phyloP scores from a whole-genome alignment of 2,797 vertebrate species.

The Bradypodion pumilum region DNA sequence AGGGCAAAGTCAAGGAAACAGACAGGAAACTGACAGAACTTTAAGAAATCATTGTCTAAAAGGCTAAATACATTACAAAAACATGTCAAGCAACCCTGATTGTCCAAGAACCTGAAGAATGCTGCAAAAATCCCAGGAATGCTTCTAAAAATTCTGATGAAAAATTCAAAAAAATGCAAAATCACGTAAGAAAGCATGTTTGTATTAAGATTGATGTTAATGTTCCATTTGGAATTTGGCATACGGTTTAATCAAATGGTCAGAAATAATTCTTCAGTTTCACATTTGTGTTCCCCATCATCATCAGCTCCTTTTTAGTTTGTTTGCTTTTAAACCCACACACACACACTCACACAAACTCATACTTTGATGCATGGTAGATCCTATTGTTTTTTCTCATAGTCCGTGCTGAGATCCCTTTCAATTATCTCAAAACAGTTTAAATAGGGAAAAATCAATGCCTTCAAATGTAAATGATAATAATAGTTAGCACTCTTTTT shows the following conservation, averaged over 20 bases:
- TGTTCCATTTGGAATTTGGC: background rate
- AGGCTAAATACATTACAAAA: too few relatives aligned
- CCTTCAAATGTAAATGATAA: conserved; percentile 19
- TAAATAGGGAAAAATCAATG: conserved; percentile 4
- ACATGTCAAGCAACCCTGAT: too few relatives aligned
- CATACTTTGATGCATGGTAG: background rate
- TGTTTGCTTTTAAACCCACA: background rate
- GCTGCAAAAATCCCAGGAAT: too few relatives aligned
- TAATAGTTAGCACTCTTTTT: conserved; percentile 23
- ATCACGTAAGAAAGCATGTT: too few relatives aligned
- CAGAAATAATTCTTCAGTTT: background rate
- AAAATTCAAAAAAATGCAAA: too few relatives aligned
- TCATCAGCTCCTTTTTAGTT: background rate
- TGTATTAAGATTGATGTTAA: background rate
- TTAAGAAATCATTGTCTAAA: too few relatives aligned
- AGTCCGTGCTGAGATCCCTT: background rate
- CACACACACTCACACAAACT: background rate
- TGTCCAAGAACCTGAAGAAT: too few relatives aligned
- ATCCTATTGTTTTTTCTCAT: background rate
- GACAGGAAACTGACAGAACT: too few relatives aligned
- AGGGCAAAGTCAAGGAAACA: too few relatives aligned
- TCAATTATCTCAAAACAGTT: conserved; percentile 4
- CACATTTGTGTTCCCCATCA: background rate
- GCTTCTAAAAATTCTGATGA: too few relatives aligned
- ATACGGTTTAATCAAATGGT: background rate